Evolutionary conservation across 2,888 invertebrate genomes (phyloP).

Genomic region (Philhelius pedissequus): DNA sequence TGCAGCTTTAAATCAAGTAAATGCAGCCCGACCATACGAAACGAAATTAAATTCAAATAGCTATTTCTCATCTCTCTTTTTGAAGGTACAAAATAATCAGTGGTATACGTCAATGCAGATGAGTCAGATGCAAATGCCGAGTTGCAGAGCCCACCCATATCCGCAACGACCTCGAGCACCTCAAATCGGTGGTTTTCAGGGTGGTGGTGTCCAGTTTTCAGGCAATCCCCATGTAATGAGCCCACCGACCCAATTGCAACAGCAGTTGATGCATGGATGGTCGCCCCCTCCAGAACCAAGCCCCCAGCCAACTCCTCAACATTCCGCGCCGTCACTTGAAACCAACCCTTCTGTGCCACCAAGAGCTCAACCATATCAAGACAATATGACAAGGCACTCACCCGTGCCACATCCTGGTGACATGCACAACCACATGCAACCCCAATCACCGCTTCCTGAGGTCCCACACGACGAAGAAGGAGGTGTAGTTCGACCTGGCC

Average conservation of each 20-base stretch:
- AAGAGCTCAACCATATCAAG: constrained; percentile 82
- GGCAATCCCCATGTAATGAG: constrained; percentile 83
- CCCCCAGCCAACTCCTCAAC: constrained; percentile 88
- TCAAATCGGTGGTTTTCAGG: constrained; percentile 74
- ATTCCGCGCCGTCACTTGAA: constrained; percentile 83
- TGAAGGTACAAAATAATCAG: constrained; percentile 74
- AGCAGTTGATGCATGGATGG: constrained; percentile 89
- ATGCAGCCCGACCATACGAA: constrained; percentile 71
- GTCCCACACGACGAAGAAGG: constrained; percentile 76
- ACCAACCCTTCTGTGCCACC: constrained; percentile 83
- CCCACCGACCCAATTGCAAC: constrained; percentile 84
- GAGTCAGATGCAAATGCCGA: constrained; percentile 80
- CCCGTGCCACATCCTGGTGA: constrained; percentile 78
- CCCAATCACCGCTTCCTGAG: constrained; percentile 79
- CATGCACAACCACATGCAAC: constrained; percentile 77
- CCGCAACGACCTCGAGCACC: constrained; percentile 77
- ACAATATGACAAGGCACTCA: constrained; percentile 79
- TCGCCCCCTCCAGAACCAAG: constrained; percentile 90
- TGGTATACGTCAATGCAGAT: constrained; percentile 80
- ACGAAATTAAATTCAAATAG: neutral
- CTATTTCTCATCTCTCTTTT: neutral
- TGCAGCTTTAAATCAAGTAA: constrained; percentile 72
- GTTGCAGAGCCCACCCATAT: constrained; percentile 77
- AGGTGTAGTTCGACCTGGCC: constrained; percentile 75
- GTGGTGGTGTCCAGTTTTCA: constrained; percentile 72